phyloP scores from a whole-genome alignment of 2,113 vertebrate genomes.

The Sisor rabdophorus region DNA sequence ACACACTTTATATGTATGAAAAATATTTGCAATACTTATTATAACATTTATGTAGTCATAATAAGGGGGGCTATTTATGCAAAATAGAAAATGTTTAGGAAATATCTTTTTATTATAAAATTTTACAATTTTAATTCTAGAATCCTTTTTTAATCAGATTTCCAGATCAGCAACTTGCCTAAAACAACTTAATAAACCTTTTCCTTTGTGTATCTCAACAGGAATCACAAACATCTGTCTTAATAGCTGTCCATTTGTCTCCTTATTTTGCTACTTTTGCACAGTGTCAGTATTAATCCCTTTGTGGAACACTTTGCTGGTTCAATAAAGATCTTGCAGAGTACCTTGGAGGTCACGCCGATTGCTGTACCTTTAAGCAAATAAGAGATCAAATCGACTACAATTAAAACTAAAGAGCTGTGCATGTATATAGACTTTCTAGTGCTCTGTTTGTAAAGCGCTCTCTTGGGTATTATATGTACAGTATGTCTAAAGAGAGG shows the following conservation, averaged over 20 bases:
- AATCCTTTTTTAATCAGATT: too few relatives aligned
- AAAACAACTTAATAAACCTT: background rate
- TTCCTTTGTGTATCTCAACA: background rate
- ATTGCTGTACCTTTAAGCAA: conserved; percentile 47
- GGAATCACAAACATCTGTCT: background rate
- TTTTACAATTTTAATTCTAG: too few relatives aligned
- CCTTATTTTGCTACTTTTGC: background rate
- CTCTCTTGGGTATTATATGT: conserved; percentile 14
- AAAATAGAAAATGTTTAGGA: too few relatives aligned
- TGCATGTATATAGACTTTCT: conserved; percentile 49
- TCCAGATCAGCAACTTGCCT: background rate
- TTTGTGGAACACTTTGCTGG: conserved; percentile 40
- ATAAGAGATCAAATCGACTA: conserved; percentile 52
- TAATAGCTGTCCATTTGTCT: background rate
- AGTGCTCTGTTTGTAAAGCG: conserved; percentile 35
- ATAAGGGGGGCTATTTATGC: too few relatives aligned
- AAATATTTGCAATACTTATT: too few relatives aligned
- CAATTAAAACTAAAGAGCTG: conserved; percentile 54
- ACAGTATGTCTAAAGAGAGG: background rate
- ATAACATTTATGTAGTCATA: too few relatives aligned
- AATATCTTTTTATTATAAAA: too few relatives aligned
- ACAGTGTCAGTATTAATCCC: conserved; percentile 49
- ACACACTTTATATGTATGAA: too few relatives aligned
- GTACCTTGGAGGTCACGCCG: conserved; percentile 34
- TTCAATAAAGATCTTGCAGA: conserved; percentile 56